Percentiles rank a stretch among this genome's conserved stretches.
These are phyloP conservation scores for Mizuhopecten yessoensis DNA, from an alignment of 1,140 invertebrate species.

Conservation along the genomic window DNA sequence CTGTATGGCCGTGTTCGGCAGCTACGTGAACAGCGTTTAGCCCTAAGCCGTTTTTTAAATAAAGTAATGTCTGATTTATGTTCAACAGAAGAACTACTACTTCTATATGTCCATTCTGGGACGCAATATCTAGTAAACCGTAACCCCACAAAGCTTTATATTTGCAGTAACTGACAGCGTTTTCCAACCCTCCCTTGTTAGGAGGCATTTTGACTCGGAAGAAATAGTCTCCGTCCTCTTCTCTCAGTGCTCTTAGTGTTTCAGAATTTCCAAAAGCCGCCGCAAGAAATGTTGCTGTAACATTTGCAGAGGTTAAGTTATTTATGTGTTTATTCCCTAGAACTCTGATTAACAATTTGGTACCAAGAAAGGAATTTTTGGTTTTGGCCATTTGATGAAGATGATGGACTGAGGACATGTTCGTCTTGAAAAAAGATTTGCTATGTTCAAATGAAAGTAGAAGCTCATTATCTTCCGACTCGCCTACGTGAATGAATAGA, in stretches of 20 bases:
- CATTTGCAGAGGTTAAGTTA: constrained; percentile 26
- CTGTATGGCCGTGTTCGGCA: constrained; percentile 41
- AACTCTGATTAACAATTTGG: background rate
- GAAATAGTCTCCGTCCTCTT: background rate
- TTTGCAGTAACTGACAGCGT: constrained; percentile 39
- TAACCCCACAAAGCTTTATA: constrained; percentile 21
- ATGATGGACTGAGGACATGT: background rate
- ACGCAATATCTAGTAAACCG: constrained; percentile 43
- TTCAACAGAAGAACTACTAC: background rate
- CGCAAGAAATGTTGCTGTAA: constrained; percentile 41
- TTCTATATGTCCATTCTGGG: constrained; percentile 49
- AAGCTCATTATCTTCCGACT: background rate
- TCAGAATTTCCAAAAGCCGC: constrained; percentile 41
- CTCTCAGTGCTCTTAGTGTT: background rate
- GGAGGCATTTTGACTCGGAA: constrained; percentile 4
- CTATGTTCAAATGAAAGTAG: background rate
- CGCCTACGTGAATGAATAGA: background rate
- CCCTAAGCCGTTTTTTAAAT: background rate
- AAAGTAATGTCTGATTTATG: background rate
- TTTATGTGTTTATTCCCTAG: background rate
- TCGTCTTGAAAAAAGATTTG: background rate
- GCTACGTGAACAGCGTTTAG: constrained; percentile 40
- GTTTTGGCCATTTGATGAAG: constrained; percentile 1
- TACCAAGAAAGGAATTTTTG: background rate
- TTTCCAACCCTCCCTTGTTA: background rate